Base-by-base conservation (phyloP, 2,888 invertebrate species). In the Diadegma fenestrale region DNA sequence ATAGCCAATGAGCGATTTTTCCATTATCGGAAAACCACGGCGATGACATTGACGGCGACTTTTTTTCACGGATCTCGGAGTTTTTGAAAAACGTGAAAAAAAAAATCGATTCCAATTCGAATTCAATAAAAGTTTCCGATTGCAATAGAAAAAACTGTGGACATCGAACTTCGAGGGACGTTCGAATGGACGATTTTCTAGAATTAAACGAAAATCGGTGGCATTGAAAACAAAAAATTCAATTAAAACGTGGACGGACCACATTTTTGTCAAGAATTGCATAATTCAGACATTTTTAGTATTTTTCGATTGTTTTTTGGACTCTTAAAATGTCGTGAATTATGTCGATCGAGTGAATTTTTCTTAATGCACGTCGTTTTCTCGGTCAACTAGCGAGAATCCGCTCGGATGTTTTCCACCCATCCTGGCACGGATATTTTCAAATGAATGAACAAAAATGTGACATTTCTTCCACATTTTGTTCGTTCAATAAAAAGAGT, bases 31-130 rank as follows among this genome's bases (percentile, higher is more conserved):
- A 43, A 61, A 43, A 58, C 54, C 58, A 14, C 41, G 41, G 22
- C 22, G 54, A 72, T 26, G 22, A 58, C 41, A 12, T 71, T 33
- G 37, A 2, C 8, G 7, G 33, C 54, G 22, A 22, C 12, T 22
- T n/a, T 6, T 63, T 45, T 37, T 45, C 45, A 17, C 19, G 14
- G 33, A n/a, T n/a, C 43, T 14, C 61, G 19, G 26, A 79, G 61
- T 73, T 26, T 22, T n/a, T 68, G 61, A 30, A n/a, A 30, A 58
- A 26, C 17, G 19, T 26, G 26, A 54, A 41, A 51, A 77, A 48
- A 54, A 26, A 26, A 66, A 64, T 48, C 8, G 6, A 77, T 54
- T 54, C 12, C 0, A 48, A 26, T 77, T 48, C 7, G 33, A 54
- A 37, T 37, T 37, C 37, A 54, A 45, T 54, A 14, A 3, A 45